Percentiles rank a stretch among this genome's conserved stretches.
These are phyloP conservation scores for Lepas anatifera DNA, from an alignment of 2,888 invertebrate genomes.

Conservation along the genomic window DNA sequence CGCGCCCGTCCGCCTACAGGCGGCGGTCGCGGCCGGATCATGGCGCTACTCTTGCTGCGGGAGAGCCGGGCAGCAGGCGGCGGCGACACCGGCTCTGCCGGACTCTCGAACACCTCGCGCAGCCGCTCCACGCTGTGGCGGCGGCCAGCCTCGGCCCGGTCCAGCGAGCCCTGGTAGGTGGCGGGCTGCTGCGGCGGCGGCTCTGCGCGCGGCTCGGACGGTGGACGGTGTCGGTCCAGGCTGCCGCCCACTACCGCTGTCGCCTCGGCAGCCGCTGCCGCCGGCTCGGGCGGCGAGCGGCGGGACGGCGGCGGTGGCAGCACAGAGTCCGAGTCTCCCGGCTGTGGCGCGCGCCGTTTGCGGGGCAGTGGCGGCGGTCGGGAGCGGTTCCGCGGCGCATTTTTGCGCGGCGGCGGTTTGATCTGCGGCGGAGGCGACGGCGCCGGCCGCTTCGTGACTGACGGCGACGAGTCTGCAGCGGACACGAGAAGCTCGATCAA, in stretches of 20 bases:
- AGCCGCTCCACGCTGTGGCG: conserved; percentile 1
- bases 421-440: not conserved
- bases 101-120: not conserved
- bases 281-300: not conserved
- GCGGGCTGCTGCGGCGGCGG: not conserved
- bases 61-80: not conserved
- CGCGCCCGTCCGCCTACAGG: not conserved
- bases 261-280: too few species aligned
- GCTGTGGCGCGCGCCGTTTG: not conserved
- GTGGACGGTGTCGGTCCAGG: not conserved
- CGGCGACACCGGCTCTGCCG: not conserved
- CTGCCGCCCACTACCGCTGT: not conserved
- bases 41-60: not conserved
- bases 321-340: not conserved
- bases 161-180: not conserved
- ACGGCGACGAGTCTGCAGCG: not conserved
- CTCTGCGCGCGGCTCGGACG: not conserved
- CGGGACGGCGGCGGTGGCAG: not conserved
- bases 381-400: not conserved
- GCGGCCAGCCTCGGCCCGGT: not conserved
- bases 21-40: not conserved
- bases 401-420: not conserved
- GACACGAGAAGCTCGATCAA: too few species aligned
- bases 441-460: not conserved
- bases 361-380: not conserved